Base-by-base conservation (phyloP, 2,797 vertebrate species). In the Borostomias antarcticus region DNA sequence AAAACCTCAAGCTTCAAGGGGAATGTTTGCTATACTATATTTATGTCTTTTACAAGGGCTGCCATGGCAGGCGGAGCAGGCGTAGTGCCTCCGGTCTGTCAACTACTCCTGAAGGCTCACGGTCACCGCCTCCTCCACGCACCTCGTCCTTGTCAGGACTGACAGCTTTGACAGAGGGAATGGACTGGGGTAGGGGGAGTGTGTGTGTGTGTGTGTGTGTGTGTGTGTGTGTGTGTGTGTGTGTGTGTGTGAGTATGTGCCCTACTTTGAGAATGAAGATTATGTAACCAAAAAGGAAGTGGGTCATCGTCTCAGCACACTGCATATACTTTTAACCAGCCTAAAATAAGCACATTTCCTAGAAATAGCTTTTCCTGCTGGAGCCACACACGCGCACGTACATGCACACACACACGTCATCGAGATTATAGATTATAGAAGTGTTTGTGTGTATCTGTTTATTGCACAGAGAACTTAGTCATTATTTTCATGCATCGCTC, bases 11-110 rank as follows among this genome's bases (percentile, higher is more conserved):
- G n/a, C 25, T 74, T 76, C 81, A 82, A 84, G 81, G 82, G 76
- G 75, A 83, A 69, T 77, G 86, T 87, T 83, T 85, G 85, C 80
- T 74, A 71, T 25, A 5, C 60, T 62, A 65, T 56, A 84, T 72
- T 66, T 13, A 40, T 74, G 69, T 13, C 77, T 64, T 84, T 85
- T 77, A 89, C 23, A 62, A 81, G 70, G 52, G 33, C 63, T 69
- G 79, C 83, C 66, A 51, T 53, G 8, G 64, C 54, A 59, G 74
- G 75, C 73, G 60, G 48, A 73, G 72, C 67, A 84, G 73, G 70
- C 15, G 54, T n/a, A n/a, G n/a, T n/a, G n/a, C n/a, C n/a, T n/a
- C n/a, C n/a, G n/a, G n/a, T n/a, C n/a, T n/a, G n/a, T n/a, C n/a
- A n/a, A n/a, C n/a, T n/a, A n/a, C n/a, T n/a, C n/a, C n/a, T n/a